These are phyloP conservation scores for Scrobipalpa atriplicella DNA, from an alignment of 2,888 invertebrate species.

Conservation along the genomic window DNA sequence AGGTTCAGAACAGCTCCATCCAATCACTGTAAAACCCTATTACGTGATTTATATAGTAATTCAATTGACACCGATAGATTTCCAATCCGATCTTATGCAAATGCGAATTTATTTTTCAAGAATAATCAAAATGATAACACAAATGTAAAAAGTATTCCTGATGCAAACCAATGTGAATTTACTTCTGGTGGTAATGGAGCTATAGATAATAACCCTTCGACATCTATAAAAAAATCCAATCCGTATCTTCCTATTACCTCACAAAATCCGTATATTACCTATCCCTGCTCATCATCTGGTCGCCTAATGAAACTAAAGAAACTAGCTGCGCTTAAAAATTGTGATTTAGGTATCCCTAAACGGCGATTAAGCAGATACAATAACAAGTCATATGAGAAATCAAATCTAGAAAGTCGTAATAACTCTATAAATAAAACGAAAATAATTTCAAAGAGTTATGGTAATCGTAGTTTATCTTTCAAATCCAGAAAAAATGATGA, in stretches of 20 bases:
- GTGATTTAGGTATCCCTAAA: neutral
- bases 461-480: too few relatives aligned
- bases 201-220: too few relatives aligned
- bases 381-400: neutral
- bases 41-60: neutral
- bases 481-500: too few relatives aligned
- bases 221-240: too few relatives aligned
- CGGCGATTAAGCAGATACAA: too few relatives aligned
- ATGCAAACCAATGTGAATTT: too few relatives aligned
- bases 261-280: neutral
- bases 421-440: too few relatives aligned
- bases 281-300: conserved; percentile 5
- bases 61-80: neutral
- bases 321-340: neutral
- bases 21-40: neutral
- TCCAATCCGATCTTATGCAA: neutral
- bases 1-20: conserved; percentile 1
- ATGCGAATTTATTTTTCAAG: neutral
- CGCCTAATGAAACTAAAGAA: neutral
- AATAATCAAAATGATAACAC: neutral
- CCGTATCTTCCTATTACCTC: too few relatives aligned
- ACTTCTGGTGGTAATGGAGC: too few relatives aligned
- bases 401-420: neutral
- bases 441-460: too few relatives aligned
- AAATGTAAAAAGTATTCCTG: too few relatives aligned